Percentiles rank a stretch among this genome's conserved stretches.
phyloP scores from a whole-genome alignment of 2,113 vertebrate species.

The Bombycilla garrulus region DNA sequence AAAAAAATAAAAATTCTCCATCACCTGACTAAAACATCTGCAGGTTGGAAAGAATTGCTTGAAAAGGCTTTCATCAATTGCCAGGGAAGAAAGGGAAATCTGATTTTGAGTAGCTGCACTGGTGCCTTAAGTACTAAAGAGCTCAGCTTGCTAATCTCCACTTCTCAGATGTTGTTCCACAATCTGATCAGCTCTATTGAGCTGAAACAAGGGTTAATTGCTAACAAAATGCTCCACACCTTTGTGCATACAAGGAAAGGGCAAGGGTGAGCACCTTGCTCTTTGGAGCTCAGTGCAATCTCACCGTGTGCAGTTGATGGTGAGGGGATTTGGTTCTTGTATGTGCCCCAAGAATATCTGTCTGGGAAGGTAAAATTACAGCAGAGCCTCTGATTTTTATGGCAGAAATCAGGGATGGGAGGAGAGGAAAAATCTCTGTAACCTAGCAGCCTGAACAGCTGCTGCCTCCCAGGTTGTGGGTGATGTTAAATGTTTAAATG shows the following conservation, averaged over 20 bases:
- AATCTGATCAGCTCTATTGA: constrained; percentile 47
- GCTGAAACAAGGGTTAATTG: constrained; percentile 56
- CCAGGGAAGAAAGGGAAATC: constrained; percentile 19
- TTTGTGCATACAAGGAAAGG: not conserved
- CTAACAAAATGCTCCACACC: not conserved
- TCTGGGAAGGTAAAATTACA: not conserved
- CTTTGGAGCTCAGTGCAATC: not conserved
- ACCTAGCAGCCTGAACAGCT: not conserved
- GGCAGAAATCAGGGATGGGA: not conserved
- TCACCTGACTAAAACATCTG: constrained; percentile 2
- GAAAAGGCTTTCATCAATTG: constrained; percentile 43
- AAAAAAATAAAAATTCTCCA: not conserved
- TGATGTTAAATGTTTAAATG: not conserved
- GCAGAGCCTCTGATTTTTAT: not conserved
- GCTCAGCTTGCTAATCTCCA: constrained; percentile 8
- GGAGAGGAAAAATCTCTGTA: not conserved
- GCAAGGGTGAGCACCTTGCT: not conserved
- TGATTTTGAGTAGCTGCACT: constrained; percentile 15
- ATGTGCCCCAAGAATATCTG: not conserved
- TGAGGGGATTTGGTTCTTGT: not conserved
- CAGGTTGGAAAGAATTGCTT: not conserved
- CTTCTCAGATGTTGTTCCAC: constrained; percentile 34
- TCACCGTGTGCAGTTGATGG: not conserved
- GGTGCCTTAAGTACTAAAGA: not conserved
- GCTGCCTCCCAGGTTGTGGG: not conserved